Evolutionary conservation across 2,888 invertebrate genomes (phyloP).

Genomic region (Spodoptera exigua): DNA sequence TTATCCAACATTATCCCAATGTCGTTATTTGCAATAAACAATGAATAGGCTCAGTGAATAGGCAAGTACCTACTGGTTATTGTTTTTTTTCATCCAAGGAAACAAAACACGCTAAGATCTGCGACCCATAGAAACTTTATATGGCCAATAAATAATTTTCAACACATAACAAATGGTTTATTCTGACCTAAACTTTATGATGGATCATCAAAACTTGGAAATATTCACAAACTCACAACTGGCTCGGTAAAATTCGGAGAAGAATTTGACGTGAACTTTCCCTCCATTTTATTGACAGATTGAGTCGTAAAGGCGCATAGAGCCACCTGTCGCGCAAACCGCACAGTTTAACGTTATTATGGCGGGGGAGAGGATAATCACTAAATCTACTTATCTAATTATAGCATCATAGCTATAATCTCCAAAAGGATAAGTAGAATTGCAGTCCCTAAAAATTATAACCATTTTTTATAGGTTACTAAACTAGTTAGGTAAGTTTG

Average conservation of each 20-base stretch:
- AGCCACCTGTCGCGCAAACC: constrained; percentile 37
- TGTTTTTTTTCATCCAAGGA: constrained; percentile 26
- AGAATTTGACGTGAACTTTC: constrained; percentile 27
- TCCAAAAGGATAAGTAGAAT: too few species aligned
- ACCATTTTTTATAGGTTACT: too few species aligned
- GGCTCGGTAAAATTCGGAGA: constrained; percentile 31
- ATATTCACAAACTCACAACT: constrained; percentile 34
- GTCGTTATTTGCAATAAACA: too few species aligned
- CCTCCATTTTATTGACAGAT: constrained; percentile 45
- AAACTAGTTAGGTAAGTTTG: too few species aligned
- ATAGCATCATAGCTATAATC: too few species aligned
- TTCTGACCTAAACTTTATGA: constrained; percentile 35
- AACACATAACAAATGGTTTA: constrained; percentile 29
- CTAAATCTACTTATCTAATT: too few species aligned
- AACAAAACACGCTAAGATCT: constrained; percentile 17
- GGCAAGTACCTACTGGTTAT: too few species aligned
- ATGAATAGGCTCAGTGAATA: too few species aligned
- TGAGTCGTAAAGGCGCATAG: constrained; percentile 30
- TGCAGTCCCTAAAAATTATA: too few species aligned
- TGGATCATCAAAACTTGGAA: constrained; percentile 43
- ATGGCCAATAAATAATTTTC: constrained; percentile 41
- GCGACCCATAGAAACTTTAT: constrained; percentile 29
- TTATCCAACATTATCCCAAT: too few species aligned
- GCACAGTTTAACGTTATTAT: not conserved
- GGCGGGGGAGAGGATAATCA: not conserved